Percentiles rank a stretch among this genome's conserved stretches.
Conservation (phyloP, 35 echinoderm and acorn worm species). For the Anneissia japonica region DNA sequence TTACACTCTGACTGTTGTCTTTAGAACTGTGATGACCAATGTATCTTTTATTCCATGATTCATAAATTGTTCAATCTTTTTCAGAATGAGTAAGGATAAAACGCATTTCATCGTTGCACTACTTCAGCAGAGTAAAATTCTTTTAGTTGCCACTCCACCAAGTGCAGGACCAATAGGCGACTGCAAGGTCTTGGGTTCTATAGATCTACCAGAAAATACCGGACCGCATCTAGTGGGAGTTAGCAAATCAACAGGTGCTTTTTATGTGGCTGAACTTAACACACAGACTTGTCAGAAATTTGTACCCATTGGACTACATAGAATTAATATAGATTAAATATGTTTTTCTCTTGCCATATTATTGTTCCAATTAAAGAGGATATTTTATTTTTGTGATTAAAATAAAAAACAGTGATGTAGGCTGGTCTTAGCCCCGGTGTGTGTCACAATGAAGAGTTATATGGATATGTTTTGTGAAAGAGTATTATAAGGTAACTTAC, state of each 20-base stretch:
- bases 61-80: background rate
- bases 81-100: conserved; percentile 67
- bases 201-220: conserved; percentile 22
- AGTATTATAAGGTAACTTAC: too few species aligned
- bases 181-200: conserved; percentile 40
- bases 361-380: too few species aligned
- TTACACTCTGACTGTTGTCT: too few species aligned
- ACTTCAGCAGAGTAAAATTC: conserved; percentile 53
- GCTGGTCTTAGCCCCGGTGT: too few species aligned
- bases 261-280: conserved; percentile 70
- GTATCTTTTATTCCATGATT: background rate
- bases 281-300: conserved; percentile 21
- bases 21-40: too few species aligned
- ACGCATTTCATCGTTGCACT: conserved; percentile 84
- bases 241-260: conserved; percentile 51
- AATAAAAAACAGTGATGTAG: too few species aligned
- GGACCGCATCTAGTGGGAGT: conserved; percentile 82
- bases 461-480: too few species aligned
- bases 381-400: background rate
- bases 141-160: conserved; percentile 34
- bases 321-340: background rate
- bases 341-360: too few species aligned
- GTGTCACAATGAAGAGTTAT: too few species aligned
- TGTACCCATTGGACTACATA: conserved; percentile 7
- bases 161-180: conserved; percentile 25